These are phyloP conservation scores for Latrodectus geometricus DNA, from an alignment of 1,140 invertebrate genomes.

Conservation along the genomic window DNA sequence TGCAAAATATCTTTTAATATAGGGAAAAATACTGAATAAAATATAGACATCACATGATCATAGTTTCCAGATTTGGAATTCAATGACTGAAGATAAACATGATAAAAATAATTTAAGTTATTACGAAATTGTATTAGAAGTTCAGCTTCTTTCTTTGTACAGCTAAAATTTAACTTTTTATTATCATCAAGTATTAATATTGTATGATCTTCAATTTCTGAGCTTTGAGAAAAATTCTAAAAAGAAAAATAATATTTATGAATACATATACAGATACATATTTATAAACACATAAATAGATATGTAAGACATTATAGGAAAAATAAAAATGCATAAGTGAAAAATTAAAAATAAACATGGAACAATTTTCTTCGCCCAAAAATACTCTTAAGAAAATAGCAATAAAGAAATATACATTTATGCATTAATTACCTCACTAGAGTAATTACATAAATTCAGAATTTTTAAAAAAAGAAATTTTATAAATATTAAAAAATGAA, in stretches of 20 bases:
- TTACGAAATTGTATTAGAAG: conserved; percentile 70
- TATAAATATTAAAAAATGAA: no score
- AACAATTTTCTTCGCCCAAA: no score
- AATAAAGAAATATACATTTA: no score
- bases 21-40: not conserved
- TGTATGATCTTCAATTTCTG: conserved; percentile 64
- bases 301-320: not conserved
- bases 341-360: no score
- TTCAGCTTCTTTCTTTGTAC: conserved; percentile 68
- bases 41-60: not conserved
- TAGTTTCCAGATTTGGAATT: not conserved
- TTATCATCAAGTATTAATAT: conserved; percentile 68
- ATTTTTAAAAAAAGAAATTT: no score
- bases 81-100: not conserved
- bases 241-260: not conserved
- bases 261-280: not conserved
- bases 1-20: conserved; percentile 28
- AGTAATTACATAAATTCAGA: no score
- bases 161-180: conserved; percentile 50
- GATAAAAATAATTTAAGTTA: conserved; percentile 66
- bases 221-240: not conserved
- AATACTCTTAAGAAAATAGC: no score
- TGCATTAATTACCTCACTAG: no score
- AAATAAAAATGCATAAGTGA: not conserved
- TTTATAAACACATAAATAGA: not conserved